Base-by-base conservation (phyloP, 1,140 invertebrate species). In the Heliconius nattereri region DNA sequence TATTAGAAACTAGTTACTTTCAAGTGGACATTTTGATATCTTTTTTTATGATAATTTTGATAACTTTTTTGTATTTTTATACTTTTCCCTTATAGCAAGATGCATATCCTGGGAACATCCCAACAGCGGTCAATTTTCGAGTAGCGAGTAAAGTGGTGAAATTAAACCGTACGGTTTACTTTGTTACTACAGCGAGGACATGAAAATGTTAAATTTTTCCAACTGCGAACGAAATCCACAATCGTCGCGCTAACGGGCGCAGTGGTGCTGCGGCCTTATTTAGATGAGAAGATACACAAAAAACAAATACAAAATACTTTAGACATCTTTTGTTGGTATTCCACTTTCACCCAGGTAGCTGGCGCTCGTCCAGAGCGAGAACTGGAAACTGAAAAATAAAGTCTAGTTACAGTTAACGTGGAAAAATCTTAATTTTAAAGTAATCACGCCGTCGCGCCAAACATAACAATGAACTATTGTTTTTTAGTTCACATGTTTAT, bases 381-480 rank as follows among this genome's bases (percentile, higher is more conserved):
- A 23, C 54, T 23, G 26, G 29, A 29, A 66, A 66, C 26, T 60
- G 8, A 60, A 60, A 60, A 60, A 23, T 60, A 60, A 23, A 60
- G 7, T 60, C 7, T n/a, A 23, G n/a, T 60, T 66, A 26, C 60
- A 66, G 60, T 66, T 66, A 29, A 66, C 29, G 60, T 66, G 19
- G 13, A 26, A 66, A 66, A 66, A 66, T 66, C 60, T 66, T 29
- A 66, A 66, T 66, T 66, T 29, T 29, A 66, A 66, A 66, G 60
- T 66, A 66, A 66, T 66, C 60, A 66, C 26, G 60, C 60, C 60
- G 60, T 66, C 60, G 60, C 26, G 60, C 60, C 60, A 66, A 66
- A 66, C 60, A 66, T 66, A 66, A 66, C 60, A 66, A 66, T 66
- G 60, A 16, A 29, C 26, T 66, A 66, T 66, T 66, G 23, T 66